phyloP scores from a whole-genome alignment of 2,888 invertebrate species.

The Ennomos quercinarius region DNA sequence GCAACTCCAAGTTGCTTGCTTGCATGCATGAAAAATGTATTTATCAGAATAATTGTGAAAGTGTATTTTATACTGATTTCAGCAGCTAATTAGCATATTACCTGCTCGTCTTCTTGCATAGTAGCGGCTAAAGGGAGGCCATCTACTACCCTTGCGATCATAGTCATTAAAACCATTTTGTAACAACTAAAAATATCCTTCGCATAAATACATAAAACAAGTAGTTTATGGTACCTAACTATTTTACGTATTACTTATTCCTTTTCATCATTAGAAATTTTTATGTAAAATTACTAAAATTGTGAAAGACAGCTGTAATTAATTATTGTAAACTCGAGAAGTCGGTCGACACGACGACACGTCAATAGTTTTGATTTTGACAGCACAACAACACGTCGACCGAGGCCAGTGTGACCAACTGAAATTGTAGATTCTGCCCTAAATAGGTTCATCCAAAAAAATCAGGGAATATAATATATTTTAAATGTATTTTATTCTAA shows the following conservation, averaged over 20 bases:
- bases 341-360: conserved; percentile 54
- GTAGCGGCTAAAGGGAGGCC: conserved; percentile 98
- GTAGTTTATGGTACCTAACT: background rate
- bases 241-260: conserved; percentile 58
- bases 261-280: conserved; percentile 70
- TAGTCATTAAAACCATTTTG: conserved; percentile 98
- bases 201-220: conserved; percentile 50
- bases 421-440: too few relatives aligned
- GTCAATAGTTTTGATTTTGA: conserved; percentile 47
- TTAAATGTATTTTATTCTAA: too few relatives aligned
- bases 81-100: conserved; percentile 63
- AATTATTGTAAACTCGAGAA: conserved; percentile 73
- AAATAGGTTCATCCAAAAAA: too few relatives aligned
- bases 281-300: conserved; percentile 16
- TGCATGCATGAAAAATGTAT: conserved; percentile 18
- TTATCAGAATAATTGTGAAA: conserved; percentile 7
- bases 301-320: conserved; percentile 54
- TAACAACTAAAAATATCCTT: conserved; percentile 48
- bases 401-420: too few relatives aligned
- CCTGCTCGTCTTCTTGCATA: conserved; percentile 99
- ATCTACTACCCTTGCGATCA: conserved; percentile 98
- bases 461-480: too few relatives aligned
- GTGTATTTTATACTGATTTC: conserved; percentile 11
- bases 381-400: conserved; percentile 68
- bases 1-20: background rate